Conservation (phyloP, 2,888 invertebrate genomes). For the Cyclophora punctaria region DNA sequence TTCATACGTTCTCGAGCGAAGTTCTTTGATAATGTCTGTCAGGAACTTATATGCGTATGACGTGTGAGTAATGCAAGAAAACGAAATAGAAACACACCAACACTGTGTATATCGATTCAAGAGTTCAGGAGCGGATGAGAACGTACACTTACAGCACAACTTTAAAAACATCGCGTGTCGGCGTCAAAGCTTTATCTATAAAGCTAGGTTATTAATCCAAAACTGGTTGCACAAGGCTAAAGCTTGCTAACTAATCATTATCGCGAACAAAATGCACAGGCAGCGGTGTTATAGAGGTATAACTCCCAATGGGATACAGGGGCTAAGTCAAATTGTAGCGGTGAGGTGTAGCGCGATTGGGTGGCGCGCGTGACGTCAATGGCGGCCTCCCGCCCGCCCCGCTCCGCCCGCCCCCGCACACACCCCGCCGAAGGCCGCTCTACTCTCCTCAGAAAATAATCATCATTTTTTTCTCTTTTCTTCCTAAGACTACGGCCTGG, state of each 20-base stretch:
- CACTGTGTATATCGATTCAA: too few species aligned
- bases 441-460: constrained; percentile 62
- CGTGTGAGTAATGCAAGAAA: too few species aligned
- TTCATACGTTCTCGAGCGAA: constrained; percentile 4
- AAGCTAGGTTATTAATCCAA: constrained; percentile 2
- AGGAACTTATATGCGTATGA: too few species aligned
- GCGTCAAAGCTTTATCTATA: not conserved
- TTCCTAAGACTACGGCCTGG: constrained; percentile 22
- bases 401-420: constrained; percentile 25
- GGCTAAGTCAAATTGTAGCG: constrained; percentile 51
- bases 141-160: too few species aligned
- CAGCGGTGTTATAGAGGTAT: constrained; percentile 29
- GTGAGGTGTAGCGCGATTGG: constrained; percentile 52
- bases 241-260: constrained; percentile 26
- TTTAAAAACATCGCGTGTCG: too few species aligned
- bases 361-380: constrained; percentile 66
- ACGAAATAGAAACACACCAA: too few species aligned
- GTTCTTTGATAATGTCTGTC: not conserved
- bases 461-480: constrained; percentile 46
- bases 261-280: constrained; percentile 33
- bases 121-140: too few species aligned
- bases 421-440: constrained; percentile 51
- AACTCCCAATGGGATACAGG: constrained; percentile 44
- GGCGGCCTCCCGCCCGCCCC: constrained; percentile 59
- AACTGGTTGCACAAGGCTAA: constrained; percentile 17